Evolutionary conservation across 2,113 vertebrate genomes (phyloP).

Genomic region (Ginglymostoma cirratum): DNA sequence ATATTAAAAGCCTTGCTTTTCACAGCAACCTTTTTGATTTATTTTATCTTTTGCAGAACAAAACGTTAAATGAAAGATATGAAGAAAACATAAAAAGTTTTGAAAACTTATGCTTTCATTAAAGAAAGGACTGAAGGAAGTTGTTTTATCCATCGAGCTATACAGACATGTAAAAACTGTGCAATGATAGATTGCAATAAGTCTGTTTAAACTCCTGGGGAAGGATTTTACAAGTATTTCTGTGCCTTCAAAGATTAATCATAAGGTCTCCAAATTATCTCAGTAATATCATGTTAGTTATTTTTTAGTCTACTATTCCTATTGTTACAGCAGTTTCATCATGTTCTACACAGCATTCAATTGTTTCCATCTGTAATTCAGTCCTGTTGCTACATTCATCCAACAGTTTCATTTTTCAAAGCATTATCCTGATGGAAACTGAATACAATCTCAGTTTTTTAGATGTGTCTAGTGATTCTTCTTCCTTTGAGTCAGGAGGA

Average conservation of each 20-base stretch:
- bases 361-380: neutral
- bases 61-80: neutral
- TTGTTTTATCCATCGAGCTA: neutral
- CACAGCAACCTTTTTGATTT: neutral
- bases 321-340: constrained; percentile 1
- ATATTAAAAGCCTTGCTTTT: neutral
- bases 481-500: neutral
- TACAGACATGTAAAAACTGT: neutral
- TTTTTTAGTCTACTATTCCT: neutral
- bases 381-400: neutral
- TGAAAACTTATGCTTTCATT: neutral
- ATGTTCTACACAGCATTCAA: neutral
- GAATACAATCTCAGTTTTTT: neutral
- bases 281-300: neutral
- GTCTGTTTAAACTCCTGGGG: neutral
- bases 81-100: neutral
- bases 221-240: neutral
- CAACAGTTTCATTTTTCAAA: neutral
- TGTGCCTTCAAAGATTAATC: neutral
- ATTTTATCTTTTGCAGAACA: neutral
- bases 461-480: neutral
- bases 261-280: neutral
- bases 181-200: neutral
- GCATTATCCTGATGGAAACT: neutral
- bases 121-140: neutral